Conservation (phyloP, 2,888 invertebrate genomes). For the Mylabris sibirica region DNA sequence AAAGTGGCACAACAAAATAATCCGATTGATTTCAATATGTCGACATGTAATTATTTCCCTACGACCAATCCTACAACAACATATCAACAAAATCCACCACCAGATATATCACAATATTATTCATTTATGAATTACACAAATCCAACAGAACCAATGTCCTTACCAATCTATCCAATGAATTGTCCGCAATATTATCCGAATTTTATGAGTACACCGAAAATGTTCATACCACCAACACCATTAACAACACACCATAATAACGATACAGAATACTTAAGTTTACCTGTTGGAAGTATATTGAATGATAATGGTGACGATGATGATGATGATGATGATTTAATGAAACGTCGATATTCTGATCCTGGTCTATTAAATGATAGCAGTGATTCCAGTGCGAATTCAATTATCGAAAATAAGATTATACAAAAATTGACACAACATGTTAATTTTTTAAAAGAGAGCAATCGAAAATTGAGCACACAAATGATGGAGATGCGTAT, state of each 20-base stretch:
- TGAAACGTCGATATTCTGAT: conserved; percentile 71
- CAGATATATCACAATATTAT: conserved; percentile 51
- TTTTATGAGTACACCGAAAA: conserved; percentile 46
- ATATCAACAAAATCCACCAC: conserved; percentile 40
- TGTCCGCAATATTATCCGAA: conserved; percentile 56
- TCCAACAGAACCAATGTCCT: conserved; percentile 69
- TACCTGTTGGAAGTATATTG: conserved; percentile 73
- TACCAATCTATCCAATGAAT: conserved; percentile 69
- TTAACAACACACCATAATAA: conserved; percentile 36
- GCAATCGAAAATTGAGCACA: conserved; percentile 77
- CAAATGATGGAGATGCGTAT: conserved; percentile 79
- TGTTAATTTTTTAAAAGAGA: conserved; percentile 73
- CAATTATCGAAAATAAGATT: conserved; percentile 67
- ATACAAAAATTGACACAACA: conserved; percentile 75
- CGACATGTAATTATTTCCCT: conserved; percentile 51
- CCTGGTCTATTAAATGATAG: conserved; percentile 67
- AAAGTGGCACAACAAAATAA: conserved; percentile 41
- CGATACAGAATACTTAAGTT: conserved; percentile 67
- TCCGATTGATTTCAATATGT: conserved; percentile 48
- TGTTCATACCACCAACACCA: conserved; percentile 35
- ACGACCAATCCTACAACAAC: conserved; percentile 31
- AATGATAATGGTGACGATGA: conserved; percentile 60
- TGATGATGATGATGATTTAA: conserved; percentile 57
- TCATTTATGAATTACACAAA: conserved; percentile 51
- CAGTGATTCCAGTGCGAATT: conserved; percentile 63